phyloP scores from a whole-genome alignment of 1,140 invertebrate species.

The Berghia stephanieae region DNA sequence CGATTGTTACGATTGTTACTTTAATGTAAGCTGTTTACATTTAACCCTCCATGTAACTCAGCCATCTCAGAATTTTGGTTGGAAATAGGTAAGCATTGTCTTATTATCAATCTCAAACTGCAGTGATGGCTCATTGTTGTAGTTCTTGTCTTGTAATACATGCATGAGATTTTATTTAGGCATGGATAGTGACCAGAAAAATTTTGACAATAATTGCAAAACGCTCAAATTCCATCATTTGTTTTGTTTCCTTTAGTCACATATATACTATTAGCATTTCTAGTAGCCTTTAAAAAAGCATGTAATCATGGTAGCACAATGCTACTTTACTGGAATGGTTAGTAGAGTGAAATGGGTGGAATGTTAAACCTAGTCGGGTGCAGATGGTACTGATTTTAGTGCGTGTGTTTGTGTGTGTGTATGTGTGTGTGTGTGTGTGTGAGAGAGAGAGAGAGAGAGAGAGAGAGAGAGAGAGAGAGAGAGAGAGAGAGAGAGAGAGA shows the following conservation, averaged over 20 bases:
- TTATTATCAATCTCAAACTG: no score
- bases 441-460: background rate
- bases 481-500: slow-evolving; percentile 18
- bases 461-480: background rate
- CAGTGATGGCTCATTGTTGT: no score
- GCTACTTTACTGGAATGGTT: background rate
- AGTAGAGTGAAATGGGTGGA: background rate
- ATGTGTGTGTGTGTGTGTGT: slow-evolving; percentile 10
- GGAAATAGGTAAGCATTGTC: no score
- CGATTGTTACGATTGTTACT: no score
- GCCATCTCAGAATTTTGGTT: no score
- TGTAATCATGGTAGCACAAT: background rate
- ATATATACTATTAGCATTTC: background rate
- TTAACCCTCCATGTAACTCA: no score
- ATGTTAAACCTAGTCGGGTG: background rate
- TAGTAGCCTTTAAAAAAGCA: background rate
- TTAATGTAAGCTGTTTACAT: no score
- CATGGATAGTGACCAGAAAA: no score
- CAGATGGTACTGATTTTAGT: background rate
- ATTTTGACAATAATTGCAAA: no score
- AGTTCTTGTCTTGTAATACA: no score
- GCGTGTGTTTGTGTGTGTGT: slow-evolving; percentile 21
- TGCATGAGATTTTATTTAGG: no score
- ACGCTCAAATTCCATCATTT: background rate
- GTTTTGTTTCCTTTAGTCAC: background rate